These are phyloP conservation scores for Aegithalos caudatus DNA, from an alignment of 2,113 vertebrate genomes.

Conservation along the genomic window DNA sequence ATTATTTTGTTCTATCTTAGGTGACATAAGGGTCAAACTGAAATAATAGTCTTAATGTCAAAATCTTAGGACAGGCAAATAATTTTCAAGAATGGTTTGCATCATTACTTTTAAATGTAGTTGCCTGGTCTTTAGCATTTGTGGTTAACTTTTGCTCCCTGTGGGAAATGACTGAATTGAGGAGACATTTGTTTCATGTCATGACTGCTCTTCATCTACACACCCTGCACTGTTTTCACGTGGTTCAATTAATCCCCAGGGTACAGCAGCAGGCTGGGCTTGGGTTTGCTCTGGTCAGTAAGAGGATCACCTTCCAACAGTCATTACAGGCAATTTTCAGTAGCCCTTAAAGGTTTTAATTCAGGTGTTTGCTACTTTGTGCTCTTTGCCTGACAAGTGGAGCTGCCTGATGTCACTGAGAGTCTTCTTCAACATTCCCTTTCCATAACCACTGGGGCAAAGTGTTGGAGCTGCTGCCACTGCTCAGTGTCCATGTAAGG, in stretches of 20 bases:
- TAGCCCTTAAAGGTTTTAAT: neutral
- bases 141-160: conserved; percentile 21
- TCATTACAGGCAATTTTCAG: neutral
- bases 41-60: neutral
- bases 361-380: neutral
- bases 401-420: neutral
- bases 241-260: neutral
- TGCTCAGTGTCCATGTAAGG: neutral
- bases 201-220: neutral
- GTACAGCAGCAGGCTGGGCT: neutral
- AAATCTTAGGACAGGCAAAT: conserved; percentile 8
- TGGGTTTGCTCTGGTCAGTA: neutral
- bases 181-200: conserved; percentile 23
- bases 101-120: conserved; percentile 21
- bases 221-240: neutral
- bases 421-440: neutral
- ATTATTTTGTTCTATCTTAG: neutral
- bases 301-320: neutral
- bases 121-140: conserved; percentile 14
- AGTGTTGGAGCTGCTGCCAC: neutral
- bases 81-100: conserved; percentile 4
- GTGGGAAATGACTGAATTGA: conserved; percentile 40
- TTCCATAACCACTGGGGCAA: neutral
- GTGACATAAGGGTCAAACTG: neutral
- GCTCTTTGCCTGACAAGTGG: neutral